Base-by-base conservation (phyloP, 1,140 invertebrate genomes). In the Drosophila malerkotliana region DNA sequence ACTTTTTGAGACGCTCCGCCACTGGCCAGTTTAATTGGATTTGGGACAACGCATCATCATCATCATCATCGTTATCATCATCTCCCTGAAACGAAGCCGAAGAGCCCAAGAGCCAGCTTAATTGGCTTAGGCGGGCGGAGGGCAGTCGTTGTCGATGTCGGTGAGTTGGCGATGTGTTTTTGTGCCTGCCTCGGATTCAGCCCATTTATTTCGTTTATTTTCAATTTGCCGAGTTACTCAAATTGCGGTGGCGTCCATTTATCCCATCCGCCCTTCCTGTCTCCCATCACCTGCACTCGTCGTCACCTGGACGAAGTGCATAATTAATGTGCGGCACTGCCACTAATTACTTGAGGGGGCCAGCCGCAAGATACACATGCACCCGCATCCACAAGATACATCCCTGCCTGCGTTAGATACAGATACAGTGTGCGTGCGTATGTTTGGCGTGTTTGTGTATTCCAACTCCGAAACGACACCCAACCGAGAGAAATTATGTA, bases 371-470 rank as follows among this genome's bases (percentile, higher is more conserved):
- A 44, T 44, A 44, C 26, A 63, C 26, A 63, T 34, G 32, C 61
- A 26, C 45, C 55, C 41, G 30, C 55, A 60, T 47, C 32, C 48
- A 14, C 24, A 47, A 47, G 34, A 67, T 44, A 63, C 63, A 66
- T 67, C 59, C 63, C 63, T 67, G 63, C 63, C 63, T 67, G 57
- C 57, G 57, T 59, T 60, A 67, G 63, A 64, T 67, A 67, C 63
- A 34, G 47, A 51, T 51, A 21, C 44, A 44, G 15, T 21, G 15
- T 21, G 44, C 15, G 45, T 66, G 47, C 21, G 28, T 47, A 18
- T 47, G 55, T 28, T 10, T 28, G 55, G 28, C 24, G 18, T 47
- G 55, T 28, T 10, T 28, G 55, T 57, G 10, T 12, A 10, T 37
- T n/a, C 34, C 34, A 37, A 37, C 7, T 30, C 15, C 26, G 10